Evolutionary conservation across 2,888 invertebrate species (phyloP).

Genomic region (Stenodera caucasica): DNA sequence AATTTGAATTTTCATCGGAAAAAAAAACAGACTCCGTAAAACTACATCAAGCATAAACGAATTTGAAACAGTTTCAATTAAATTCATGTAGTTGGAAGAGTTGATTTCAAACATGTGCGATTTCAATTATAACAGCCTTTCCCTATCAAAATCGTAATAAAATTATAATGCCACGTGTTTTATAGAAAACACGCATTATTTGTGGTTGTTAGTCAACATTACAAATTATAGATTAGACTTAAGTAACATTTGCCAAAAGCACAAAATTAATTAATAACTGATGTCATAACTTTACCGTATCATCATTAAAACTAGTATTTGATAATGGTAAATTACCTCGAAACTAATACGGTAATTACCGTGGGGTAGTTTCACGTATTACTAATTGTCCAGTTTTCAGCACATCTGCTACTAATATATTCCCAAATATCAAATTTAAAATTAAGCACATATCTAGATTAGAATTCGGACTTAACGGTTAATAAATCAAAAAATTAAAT

Average conservation of each 20-base stretch:
- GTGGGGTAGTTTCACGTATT: neutral
- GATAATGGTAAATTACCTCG: constrained; percentile 18
- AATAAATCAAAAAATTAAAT: neutral
- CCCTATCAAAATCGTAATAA: constrained; percentile 14
- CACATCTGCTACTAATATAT: neutral
- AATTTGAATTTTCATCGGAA: too few species aligned
- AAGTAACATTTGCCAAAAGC: constrained; percentile 22
- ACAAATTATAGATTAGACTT: constrained; percentile 23
- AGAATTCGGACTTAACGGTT: neutral
- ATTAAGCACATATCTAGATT: neutral
- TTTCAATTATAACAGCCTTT: constrained; percentile 20
- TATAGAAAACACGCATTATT: too few species aligned
- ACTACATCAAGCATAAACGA: constrained; percentile 21
- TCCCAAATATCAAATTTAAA: neutral
- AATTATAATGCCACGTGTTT: constrained; percentile 16
- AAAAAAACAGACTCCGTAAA: too few species aligned
- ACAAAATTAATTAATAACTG: constrained; percentile 21
- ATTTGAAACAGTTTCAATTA: constrained; percentile 26
- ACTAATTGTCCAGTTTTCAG: constrained; percentile 3
- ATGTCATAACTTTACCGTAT: constrained; percentile 15
- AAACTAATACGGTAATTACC: constrained; percentile 13
- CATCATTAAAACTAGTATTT: constrained; percentile 14
- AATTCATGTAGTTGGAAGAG: constrained; percentile 16
- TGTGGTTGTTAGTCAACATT: too few species aligned
- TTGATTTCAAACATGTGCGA: constrained; percentile 23